Evolutionary conservation across 2,888 invertebrate genomes (phyloP).

Genomic region (Lasioglossum malachurum): DNA sequence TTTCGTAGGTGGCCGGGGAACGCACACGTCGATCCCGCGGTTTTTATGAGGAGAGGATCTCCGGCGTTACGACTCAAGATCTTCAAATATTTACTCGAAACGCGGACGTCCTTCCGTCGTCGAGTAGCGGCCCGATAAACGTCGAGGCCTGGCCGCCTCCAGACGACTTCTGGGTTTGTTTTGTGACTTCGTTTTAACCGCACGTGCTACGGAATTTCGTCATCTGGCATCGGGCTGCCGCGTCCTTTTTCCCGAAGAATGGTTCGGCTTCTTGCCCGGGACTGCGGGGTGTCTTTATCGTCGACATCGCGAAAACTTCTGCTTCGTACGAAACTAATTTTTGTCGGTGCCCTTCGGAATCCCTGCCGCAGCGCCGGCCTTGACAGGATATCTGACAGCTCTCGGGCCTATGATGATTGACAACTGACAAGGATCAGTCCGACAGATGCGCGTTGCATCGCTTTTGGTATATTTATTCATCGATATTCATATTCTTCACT

Average conservation of each 20-base stretch:
- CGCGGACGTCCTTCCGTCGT: slow-evolving; percentile 81
- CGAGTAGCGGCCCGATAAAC: slow-evolving; percentile 74
- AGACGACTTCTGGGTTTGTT: slow-evolving; percentile 74
- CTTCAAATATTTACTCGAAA: slow-evolving; percentile 82
- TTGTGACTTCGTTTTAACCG: slow-evolving; percentile 73
- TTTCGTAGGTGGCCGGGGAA: slow-evolving; percentile 66
- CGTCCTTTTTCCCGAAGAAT: slow-evolving; percentile 58
- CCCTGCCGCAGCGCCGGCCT: not conserved
- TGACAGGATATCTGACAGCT: not conserved
- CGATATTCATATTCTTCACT: no score
- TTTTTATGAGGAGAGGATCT: slow-evolving; percentile 80
- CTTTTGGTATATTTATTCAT: no score
- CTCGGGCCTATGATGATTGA: not conserved
- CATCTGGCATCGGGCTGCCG: slow-evolving; percentile 70
- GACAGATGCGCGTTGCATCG: not conserved
- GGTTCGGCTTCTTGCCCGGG: slow-evolving; percentile 50
- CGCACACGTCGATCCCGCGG: slow-evolving; percentile 79
- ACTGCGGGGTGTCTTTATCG: slow-evolving; percentile 51
- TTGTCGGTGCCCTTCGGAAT: slow-evolving; percentile 14
- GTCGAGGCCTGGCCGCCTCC: slow-evolving; percentile 70
- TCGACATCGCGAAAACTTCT: slow-evolving; percentile 46
- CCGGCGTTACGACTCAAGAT: slow-evolving; percentile 76
- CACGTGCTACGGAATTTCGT: slow-evolving; percentile 74
- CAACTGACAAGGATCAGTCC: not conserved
- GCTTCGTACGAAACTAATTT: slow-evolving; percentile 31